Base-by-base conservation (phyloP, 1,140 invertebrate genomes). In the Calephelis virginiensis region DNA sequence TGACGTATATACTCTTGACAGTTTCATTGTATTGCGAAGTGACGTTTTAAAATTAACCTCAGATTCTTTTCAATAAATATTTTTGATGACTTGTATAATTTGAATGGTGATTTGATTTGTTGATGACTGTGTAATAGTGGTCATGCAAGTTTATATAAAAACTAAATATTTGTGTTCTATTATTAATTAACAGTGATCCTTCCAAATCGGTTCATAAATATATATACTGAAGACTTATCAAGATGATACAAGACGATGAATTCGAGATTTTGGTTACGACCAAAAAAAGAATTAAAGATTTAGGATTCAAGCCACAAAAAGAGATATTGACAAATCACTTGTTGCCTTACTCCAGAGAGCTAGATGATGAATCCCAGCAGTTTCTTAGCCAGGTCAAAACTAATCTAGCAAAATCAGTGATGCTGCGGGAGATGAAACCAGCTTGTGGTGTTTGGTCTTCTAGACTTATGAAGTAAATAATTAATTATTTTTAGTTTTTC, bases 361-460 rank as follows among this genome's bases (percentile, higher is more conserved):
- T 96, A 49, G 94, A 95, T 66, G 88, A 91, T 13, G 95, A 96
- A 85, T 94, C 95, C 1, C 80, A 83, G 49, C 78, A 73, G 67
- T 91, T 94, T 50, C 92, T 95, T 61, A 71, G 86, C 9, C 92
- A 94, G 64, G 95, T 96, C 48, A 96, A 96, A 85, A 93, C 87
- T 62, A 95, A 96, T 88, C 85, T 96, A 40, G 93, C 92, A 38
- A 93, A 93, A 75, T 92, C 94, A 61, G 91, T 96, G 47, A 92
- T 95, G 85, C 85, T 95, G 37, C 89, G 94, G 14, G 95, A 96
- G 88, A 92, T 95, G 78, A 92, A 93, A 79, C 95, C 95, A 61
- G 94, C 93, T 48, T 94, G 94, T 73, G 90, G 89, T 38, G 76
- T 94, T 47, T 95, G 94, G 94, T 91, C 92, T 3, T 87, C 87